These are phyloP conservation scores for Psococerastis gibbosa DNA, from an alignment of 2,888 invertebrate species.

Conservation along the genomic window DNA sequence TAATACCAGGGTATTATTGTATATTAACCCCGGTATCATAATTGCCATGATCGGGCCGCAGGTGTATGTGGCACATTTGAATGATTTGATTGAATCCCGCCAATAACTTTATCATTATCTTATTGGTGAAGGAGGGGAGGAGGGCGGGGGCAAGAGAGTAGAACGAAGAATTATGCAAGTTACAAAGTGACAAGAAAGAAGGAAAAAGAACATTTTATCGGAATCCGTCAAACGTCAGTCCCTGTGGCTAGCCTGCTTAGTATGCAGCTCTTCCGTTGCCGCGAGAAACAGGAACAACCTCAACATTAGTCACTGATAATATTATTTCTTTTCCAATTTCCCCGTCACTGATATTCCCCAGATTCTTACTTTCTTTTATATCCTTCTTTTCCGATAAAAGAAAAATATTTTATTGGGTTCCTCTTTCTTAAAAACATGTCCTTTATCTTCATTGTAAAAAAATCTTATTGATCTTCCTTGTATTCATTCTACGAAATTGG, in stretches of 20 bases:
- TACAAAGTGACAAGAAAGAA: too few relatives aligned
- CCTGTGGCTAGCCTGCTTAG: neutral
- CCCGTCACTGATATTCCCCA: constrained; percentile 9
- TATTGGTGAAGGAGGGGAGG: too few relatives aligned
- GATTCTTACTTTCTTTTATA: constrained; percentile 10
- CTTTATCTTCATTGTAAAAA: neutral
- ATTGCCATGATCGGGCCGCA: too few relatives aligned
- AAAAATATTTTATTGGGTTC: constrained; percentile 10
- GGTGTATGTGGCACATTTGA: too few relatives aligned
- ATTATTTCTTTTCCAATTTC: constrained; percentile 11
- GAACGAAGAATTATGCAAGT: too few relatives aligned
- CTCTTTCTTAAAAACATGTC: constrained; percentile 6
- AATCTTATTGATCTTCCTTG: too few relatives aligned
- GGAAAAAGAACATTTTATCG: neutral
- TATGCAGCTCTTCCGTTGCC: neutral
- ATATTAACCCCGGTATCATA: too few relatives aligned
- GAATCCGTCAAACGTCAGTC: neutral
- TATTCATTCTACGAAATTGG: too few relatives aligned
- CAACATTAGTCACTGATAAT: constrained; percentile 11
- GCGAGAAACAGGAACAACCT: neutral
- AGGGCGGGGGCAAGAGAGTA: too few relatives aligned
- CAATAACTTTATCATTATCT: too few relatives aligned
- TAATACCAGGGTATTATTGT: too few relatives aligned
- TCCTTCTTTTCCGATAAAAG: constrained; percentile 9
- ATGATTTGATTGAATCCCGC: too few relatives aligned